Conservation (phyloP, 2,113 vertebrate genomes). For the Petrocephalus zakoni region DNA sequence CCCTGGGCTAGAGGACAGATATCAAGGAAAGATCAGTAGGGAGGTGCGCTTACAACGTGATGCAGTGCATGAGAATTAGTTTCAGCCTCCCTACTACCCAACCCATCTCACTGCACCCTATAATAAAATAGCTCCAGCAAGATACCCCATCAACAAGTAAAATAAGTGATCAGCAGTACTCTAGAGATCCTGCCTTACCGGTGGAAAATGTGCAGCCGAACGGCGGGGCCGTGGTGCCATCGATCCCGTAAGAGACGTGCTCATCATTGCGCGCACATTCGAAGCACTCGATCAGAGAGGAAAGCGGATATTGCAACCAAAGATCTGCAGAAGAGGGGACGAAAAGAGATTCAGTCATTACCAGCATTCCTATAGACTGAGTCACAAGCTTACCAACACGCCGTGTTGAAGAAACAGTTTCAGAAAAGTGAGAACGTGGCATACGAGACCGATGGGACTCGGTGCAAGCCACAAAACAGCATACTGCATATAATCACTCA, state of each 20-base stretch:
- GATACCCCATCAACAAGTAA: not conserved
- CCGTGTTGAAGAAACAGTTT: not conserved
- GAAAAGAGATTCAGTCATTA: not conserved
- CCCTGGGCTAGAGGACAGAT: constrained; percentile 54
- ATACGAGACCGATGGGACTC: not conserved
- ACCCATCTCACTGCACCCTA: not conserved
- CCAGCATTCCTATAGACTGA: not conserved
- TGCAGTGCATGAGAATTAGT: not conserved
- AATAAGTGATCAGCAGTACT: not conserved
- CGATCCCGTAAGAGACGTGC: constrained; percentile 74
- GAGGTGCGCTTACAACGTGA: not conserved
- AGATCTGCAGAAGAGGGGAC: constrained; percentile 42
- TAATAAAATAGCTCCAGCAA: not conserved
- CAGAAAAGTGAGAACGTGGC: not conserved
- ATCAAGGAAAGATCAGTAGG: not conserved
- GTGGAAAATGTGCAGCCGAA: constrained; percentile 86
- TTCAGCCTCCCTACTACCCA: not conserved
- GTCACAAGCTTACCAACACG: not conserved
- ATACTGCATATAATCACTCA: not conserved
- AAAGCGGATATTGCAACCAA: constrained; percentile 61
- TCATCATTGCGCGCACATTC: constrained; percentile 75
- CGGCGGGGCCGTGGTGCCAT: constrained; percentile 76
- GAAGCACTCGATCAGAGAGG: constrained; percentile 70
- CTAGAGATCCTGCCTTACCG: constrained; percentile 56
- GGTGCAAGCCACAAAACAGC: not conserved